These are phyloP conservation scores for Anhinga rufa DNA, from an alignment of 2,113 vertebrate genomes.

Conservation along the genomic window DNA sequence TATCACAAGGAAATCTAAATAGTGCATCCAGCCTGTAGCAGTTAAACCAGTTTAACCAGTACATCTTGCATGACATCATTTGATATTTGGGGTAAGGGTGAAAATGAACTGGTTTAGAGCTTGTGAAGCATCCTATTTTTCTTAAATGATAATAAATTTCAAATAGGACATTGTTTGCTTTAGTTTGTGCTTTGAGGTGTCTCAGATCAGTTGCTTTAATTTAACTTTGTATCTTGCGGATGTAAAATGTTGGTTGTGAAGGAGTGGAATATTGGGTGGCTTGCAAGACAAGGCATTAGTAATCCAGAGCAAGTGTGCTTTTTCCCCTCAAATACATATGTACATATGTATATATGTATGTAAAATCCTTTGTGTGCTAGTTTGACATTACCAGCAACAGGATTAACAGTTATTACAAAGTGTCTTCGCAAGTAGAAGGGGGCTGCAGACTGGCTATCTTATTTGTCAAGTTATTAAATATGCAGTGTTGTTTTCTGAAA, in stretches of 20 bases:
- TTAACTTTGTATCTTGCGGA: neutral
- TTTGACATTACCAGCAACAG: neutral
- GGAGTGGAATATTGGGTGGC: neutral
- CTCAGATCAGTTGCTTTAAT: neutral
- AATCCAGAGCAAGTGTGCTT: neutral
- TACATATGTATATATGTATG: too few relatives aligned
- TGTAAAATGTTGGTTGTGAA: neutral
- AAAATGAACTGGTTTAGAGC: constrained; percentile 23
- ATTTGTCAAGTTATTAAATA: neutral
- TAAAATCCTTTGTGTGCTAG: neutral
- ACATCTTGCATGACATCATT: constrained; percentile 40
- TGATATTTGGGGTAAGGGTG: constrained; percentile 40
- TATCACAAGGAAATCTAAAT: constrained; percentile 35
- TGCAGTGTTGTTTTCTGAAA: neutral
- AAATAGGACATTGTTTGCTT: neutral
- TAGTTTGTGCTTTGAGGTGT: neutral
- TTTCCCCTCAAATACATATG: neutral
- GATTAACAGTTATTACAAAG: neutral
- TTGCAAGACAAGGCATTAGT: neutral
- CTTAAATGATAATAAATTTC: neutral
- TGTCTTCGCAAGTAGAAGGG: neutral
- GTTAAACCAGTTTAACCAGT: constrained; percentile 61
- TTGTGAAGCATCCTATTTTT: neutral
- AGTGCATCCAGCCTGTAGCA: neutral
- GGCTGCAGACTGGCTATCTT: neutral